These are phyloP conservation scores for Anthonomus grandis DNA, from an alignment of 1,140 invertebrate species.

Conservation along the genomic window DNA sequence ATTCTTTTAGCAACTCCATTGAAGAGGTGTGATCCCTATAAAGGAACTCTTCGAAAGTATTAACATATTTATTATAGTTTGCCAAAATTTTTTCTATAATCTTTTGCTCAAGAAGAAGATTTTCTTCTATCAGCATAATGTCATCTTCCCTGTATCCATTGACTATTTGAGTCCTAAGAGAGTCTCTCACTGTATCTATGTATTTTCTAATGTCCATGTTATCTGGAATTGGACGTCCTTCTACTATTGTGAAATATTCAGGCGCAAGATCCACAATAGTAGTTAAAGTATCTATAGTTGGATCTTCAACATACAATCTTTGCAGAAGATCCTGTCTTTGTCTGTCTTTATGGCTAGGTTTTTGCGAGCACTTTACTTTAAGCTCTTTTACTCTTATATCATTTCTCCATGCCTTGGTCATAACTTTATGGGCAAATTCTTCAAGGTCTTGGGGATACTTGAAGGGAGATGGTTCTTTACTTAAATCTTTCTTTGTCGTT, in stretches of 20 bases:
- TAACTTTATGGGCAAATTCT: constrained; percentile 40
- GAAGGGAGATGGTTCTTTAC: constrained; percentile 40
- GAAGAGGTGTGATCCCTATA: constrained; percentile 59
- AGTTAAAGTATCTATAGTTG: constrained; percentile 38
- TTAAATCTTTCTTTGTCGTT: constrained; percentile 33
- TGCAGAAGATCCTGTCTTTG: constrained; percentile 43
- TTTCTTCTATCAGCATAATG: constrained; percentile 57
- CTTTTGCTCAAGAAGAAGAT: constrained; percentile 57
- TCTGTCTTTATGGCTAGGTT: constrained; percentile 32
- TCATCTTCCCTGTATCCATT: constrained; percentile 58
- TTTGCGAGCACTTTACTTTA: constrained; percentile 35
- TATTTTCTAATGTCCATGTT: constrained; percentile 55
- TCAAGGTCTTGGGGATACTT: constrained; percentile 42
- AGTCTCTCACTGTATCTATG: constrained; percentile 55
- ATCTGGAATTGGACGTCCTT: constrained; percentile 49
- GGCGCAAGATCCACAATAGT: constrained; percentile 60
- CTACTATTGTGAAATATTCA: constrained; percentile 57
- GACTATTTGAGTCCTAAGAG: constrained; percentile 55
- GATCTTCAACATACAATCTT: constrained; percentile 40
- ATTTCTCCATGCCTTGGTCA: constrained; percentile 42
- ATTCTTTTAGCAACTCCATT: constrained; percentile 54
- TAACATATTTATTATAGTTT: constrained; percentile 55
- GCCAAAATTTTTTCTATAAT: constrained; percentile 55
- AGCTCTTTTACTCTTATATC: constrained; percentile 37
- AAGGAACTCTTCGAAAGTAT: constrained; percentile 61